Percentiles rank a stretch among this genome's conserved stretches.
Evolutionary conservation across 2,113 vertebrate genomes (phyloP).

Genomic region (Apaloderma vittatum): DNA sequence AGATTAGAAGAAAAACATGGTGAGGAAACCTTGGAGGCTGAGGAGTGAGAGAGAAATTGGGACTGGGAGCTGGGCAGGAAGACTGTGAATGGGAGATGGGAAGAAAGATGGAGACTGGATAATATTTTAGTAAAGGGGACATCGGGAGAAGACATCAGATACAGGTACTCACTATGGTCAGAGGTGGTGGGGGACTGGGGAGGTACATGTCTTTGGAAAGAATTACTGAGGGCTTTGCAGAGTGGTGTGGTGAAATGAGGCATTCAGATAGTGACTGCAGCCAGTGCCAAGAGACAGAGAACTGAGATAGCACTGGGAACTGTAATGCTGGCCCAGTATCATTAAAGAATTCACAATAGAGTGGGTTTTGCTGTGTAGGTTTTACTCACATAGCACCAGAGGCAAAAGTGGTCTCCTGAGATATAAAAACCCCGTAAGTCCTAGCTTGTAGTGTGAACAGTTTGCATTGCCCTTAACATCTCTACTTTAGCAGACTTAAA

Average conservation of each 20-base stretch:
- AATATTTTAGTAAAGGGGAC: not conserved
- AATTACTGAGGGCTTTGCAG: not conserved
- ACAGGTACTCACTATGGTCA: not conserved
- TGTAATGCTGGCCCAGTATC: not conserved
- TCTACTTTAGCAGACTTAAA: not conserved
- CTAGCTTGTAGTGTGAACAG: not conserved
- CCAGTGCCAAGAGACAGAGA: not conserved
- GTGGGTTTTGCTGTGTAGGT: not conserved
- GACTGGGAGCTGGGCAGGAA: not conserved
- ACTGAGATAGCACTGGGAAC: not conserved
- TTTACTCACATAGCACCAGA: not conserved
- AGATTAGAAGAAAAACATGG: not conserved
- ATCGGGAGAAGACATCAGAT: not conserved
- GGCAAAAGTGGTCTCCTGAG: not conserved
- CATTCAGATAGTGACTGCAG: not conserved
- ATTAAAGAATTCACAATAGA: not conserved
- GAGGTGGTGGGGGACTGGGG: not conserved
- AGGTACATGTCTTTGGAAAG: not conserved
- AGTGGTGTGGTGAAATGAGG: not conserved
- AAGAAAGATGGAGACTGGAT: not conserved
- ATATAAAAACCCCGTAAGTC: not conserved
- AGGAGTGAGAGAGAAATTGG: not conserved
- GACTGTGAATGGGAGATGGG: not conserved
- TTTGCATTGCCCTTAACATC: not conserved
- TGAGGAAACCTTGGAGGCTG: rapidly evolving